A percentile compares a stretch with the other conserved stretches of the same genome.
Conservation (phyloP, 1,140 invertebrate genomes). For the Helicorthomorpha holstii region DNA sequence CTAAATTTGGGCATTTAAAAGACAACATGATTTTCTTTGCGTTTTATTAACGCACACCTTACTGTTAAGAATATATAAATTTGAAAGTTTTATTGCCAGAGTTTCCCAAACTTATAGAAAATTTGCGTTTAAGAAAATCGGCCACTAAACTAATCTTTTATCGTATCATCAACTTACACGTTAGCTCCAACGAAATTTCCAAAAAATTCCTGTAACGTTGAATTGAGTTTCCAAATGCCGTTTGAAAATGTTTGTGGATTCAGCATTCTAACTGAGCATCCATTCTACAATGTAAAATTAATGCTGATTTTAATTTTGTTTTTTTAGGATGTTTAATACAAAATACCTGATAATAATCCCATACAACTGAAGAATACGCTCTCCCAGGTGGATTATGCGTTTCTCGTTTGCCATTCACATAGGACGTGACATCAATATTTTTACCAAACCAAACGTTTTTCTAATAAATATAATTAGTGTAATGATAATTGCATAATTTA, state of each 20-base stretch:
- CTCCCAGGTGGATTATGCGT: conserved; percentile 69
- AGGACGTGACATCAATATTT: conserved; percentile 82
- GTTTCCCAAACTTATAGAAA: too few relatives aligned
- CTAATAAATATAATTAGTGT: conserved; percentile 15
- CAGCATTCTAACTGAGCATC: conserved; percentile 75
- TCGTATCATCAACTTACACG: conserved; percentile 31
- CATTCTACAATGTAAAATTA: conserved; percentile 33
- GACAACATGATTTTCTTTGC: too few relatives aligned
- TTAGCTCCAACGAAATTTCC: conserved; percentile 86
- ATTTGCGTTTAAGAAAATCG: too few relatives aligned
- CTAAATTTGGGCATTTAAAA: too few relatives aligned
- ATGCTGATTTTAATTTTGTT: not conserved
- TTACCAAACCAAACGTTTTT: conserved; percentile 60
- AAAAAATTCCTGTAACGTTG: conserved; percentile 84
- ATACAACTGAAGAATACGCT: conserved; percentile 55
- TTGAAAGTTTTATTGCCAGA: too few relatives aligned
- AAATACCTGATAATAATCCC: conserved; percentile 61
- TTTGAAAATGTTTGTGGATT: conserved; percentile 82
- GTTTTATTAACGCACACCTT: too few relatives aligned
- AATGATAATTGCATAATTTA: not conserved
- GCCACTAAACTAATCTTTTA: not conserved
- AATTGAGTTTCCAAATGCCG: conserved; percentile 37
- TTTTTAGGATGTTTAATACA: not conserved
- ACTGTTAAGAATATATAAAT: too few relatives aligned
- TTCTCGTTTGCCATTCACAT: conserved; percentile 54